These are phyloP conservation scores for Plemyria rubiginata DNA, from an alignment of 2,888 invertebrate species.

Conservation along the genomic window DNA sequence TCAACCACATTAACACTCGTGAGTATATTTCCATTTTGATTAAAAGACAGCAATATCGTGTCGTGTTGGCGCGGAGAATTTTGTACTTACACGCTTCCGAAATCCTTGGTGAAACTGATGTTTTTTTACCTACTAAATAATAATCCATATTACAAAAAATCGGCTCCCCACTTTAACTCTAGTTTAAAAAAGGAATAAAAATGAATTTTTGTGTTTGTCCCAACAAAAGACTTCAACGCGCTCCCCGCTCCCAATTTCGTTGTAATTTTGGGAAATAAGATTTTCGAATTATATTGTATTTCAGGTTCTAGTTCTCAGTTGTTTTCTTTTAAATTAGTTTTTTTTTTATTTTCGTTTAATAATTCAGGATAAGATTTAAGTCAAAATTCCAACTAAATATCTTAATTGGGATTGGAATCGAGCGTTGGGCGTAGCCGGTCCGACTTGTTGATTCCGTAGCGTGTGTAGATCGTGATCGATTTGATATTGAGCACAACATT, in stretches of 20 bases:
- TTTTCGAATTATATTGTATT: no score
- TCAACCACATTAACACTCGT: no score
- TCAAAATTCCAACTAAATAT: not conserved
- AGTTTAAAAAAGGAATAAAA: not conserved
- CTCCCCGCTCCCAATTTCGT: not conserved
- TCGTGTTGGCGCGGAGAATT: not conserved
- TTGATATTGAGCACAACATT: slow-evolving; percentile 33
- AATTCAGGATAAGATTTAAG: not conserved
- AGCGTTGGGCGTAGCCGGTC: not conserved
- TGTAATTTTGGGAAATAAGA: not conserved
- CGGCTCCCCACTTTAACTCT: not conserved
- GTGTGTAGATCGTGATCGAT: slow-evolving; percentile 24
- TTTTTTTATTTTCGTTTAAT: no score
- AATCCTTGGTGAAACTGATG: not conserved
- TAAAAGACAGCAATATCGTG: not conserved
- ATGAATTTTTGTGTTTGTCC: not conserved
- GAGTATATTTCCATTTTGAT: no score
- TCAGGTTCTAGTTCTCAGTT: no score
- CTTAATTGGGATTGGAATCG: not conserved
- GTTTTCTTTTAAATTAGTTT: no score
- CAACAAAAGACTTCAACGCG: slow-evolving; percentile 26
- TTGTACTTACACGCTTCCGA: not conserved
- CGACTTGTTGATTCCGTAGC: slow-evolving; percentile 6
- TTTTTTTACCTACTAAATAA: not conserved
- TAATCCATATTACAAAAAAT: no score